Percentiles rank a stretch among this genome's conserved stretches.
Conservation (phyloP, 2,797 vertebrate species). For the Sebastiscus albofasciatus region DNA sequence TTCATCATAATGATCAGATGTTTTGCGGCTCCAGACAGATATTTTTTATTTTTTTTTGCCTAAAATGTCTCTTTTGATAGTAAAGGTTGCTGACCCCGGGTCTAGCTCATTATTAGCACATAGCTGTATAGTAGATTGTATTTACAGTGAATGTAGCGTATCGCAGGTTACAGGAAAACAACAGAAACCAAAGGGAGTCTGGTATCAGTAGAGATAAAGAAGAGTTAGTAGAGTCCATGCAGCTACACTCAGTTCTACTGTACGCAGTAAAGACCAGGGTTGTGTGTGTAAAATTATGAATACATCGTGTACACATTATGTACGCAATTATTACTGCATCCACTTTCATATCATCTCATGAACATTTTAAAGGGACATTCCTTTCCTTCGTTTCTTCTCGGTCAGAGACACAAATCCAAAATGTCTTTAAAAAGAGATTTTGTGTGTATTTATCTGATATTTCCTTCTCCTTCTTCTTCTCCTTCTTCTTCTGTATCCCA, state of each 20-base stretch:
- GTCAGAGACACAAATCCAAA: background rate
- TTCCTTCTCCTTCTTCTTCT: background rate
- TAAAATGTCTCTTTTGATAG: background rate
- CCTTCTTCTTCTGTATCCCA: background rate
- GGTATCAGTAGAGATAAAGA: background rate
- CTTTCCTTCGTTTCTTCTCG: background rate
- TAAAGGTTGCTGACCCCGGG: no score
- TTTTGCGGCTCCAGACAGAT: no score
- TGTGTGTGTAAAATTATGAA: conserved; percentile 10
- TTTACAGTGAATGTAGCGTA: background rate
- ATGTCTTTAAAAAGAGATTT: background rate
- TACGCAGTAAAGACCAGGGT: background rate
- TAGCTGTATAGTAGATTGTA: background rate
- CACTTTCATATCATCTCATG: background rate
- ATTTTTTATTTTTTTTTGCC: no score
- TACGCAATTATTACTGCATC: conserved; percentile 33
- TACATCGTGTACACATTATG: conserved; percentile 18
- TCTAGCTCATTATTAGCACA: background rate
- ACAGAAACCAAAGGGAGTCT: background rate
- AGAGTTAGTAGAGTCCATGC: conserved; percentile 1
- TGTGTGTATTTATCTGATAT: background rate
- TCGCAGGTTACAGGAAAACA: background rate
- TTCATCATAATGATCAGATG: rapidly evolving
- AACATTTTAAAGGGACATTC: background rate
- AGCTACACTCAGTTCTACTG: background rate